A percentile compares a stretch with the other conserved stretches of the same genome.
phyloP scores from a whole-genome alignment of 2,888 invertebrate genomes.

The Melipona beecheii region DNA sequence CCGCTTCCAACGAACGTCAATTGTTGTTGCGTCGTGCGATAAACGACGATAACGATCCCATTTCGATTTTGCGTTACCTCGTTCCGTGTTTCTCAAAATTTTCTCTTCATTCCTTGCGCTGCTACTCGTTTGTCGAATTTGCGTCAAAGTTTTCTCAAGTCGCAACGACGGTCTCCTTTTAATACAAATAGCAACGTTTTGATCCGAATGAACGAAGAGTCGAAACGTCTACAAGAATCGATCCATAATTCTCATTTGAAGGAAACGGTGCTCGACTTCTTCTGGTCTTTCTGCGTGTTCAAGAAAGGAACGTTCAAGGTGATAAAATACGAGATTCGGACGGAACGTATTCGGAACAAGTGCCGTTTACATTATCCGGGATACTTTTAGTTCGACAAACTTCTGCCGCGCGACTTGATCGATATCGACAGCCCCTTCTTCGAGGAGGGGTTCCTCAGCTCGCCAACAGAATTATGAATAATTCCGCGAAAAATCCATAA shows the following conservation, averaged over 20 bases:
- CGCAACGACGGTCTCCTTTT: too few species aligned
- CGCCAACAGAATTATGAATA: constrained; percentile 18
- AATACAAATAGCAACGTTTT: too few species aligned
- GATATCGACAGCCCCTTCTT: not conserved
- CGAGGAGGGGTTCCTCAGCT: not conserved
- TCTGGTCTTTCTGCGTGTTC: not conserved
- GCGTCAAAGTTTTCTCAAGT: too few species aligned
- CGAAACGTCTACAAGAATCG: not conserved
- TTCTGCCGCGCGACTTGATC: not conserved
- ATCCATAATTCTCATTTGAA: not conserved
- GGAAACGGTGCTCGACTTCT: not conserved
- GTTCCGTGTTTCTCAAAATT: too few species aligned
- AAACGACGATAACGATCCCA: not conserved
- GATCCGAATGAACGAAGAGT: too few species aligned
- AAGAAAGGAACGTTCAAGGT: not conserved
- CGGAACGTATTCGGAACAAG: not conserved
- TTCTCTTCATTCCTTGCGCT: too few species aligned
- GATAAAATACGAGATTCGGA: not conserved
- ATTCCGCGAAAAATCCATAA: constrained; percentile 19
- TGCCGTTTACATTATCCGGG: not conserved
- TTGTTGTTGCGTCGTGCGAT: not conserved
- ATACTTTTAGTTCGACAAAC: not conserved
- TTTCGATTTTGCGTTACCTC: too few species aligned
- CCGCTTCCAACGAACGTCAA: not conserved
- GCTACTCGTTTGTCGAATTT: too few species aligned